phyloP scores from a whole-genome alignment of 2,113 vertebrate genomes.

The Dryoscopus gambensis region DNA sequence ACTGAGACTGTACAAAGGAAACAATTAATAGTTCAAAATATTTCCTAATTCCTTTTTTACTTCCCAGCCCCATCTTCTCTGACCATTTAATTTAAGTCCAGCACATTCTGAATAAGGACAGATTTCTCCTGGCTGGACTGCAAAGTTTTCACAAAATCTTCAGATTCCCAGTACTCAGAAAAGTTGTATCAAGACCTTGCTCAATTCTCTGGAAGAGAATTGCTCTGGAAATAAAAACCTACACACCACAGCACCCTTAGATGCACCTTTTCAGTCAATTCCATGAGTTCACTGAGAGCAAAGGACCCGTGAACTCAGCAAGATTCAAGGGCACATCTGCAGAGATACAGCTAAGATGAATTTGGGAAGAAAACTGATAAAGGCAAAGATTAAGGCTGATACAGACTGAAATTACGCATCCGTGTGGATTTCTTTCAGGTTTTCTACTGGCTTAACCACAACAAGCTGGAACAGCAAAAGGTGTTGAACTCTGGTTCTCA shows the following conservation, averaged over 20 bases:
- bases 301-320: not conserved
- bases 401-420: not conserved
- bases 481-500: not conserved
- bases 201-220: not conserved
- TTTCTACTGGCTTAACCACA: not conserved
- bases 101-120: not conserved
- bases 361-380: not conserved
- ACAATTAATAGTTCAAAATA: not conserved
- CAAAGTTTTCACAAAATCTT: not conserved
- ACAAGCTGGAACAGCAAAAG: not conserved
- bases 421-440: not conserved
- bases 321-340: not conserved
- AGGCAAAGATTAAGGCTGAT: not conserved
- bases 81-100: not conserved
- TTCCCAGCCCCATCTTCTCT: not conserved
- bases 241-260: not conserved
- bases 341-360: not conserved
- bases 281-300: not conserved
- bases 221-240: not conserved
- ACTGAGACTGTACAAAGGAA: not conserved
- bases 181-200: not conserved
- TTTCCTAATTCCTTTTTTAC: not conserved
- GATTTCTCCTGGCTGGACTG: not conserved
- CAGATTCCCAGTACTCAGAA: not conserved
- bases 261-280: not conserved